A percentile compares a stretch with the other conserved stretches of the same genome.
These are phyloP conservation scores for Delphinus delphis DNA, from an alignment of 2,113 vertebrate genomes.

Conservation along the genomic window DNA sequence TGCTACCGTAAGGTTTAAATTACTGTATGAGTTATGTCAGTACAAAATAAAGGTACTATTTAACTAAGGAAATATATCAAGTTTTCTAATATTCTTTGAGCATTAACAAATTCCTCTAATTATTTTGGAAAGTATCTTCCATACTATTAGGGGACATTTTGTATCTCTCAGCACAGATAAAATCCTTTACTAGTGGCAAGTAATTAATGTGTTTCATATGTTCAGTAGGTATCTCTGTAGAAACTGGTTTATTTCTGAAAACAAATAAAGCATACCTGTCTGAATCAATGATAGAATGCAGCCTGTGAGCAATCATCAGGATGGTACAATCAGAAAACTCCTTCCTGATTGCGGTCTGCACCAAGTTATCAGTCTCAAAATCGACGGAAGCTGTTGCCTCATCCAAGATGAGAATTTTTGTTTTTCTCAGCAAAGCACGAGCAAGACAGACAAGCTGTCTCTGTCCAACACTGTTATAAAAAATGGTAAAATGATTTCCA, in stretches of 20 bases:
- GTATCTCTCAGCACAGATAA: neutral
- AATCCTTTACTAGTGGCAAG: neutral
- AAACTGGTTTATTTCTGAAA: neutral
- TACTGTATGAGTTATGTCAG: neutral
- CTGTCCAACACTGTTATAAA: conserved; percentile 78
- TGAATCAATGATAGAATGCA: conserved; percentile 77
- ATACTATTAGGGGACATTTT: neutral
- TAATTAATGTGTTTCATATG: neutral
- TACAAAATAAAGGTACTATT: neutral
- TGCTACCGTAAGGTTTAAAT: neutral
- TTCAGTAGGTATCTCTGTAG: neutral
- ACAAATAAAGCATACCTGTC: conserved; percentile 71
- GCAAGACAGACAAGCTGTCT: conserved; percentile 82
- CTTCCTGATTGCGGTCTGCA: conserved; percentile 78
- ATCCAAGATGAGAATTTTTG: conserved; percentile 82
- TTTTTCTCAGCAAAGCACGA: conserved; percentile 77
- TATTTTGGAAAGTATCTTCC: neutral
- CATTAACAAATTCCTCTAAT: neutral
- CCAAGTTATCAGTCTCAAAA: conserved; percentile 75
- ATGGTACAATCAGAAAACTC: conserved; percentile 80
- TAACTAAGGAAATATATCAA: neutral
- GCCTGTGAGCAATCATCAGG: conserved; percentile 78
- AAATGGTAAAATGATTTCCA: conserved; percentile 7
- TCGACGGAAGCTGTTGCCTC: conserved; percentile 79
- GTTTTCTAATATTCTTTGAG: neutral